These are phyloP conservation scores for Osmerus mordax DNA, from an alignment of 2,113 vertebrate genomes.

Conservation along the genomic window DNA sequence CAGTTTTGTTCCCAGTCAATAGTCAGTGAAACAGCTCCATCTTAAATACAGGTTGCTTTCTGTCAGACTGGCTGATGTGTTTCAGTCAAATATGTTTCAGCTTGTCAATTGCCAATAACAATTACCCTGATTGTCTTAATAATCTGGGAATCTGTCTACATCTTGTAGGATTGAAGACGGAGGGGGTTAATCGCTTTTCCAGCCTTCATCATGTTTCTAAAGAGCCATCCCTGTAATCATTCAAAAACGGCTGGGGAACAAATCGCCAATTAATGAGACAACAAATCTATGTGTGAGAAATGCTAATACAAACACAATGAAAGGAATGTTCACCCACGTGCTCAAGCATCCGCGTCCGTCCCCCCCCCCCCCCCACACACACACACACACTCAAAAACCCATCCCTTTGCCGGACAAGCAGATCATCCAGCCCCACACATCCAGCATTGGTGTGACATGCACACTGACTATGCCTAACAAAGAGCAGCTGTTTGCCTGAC, in stretches of 20 bases:
- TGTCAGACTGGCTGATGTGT: slow-evolving; percentile 24
- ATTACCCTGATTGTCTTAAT: slow-evolving; percentile 53
- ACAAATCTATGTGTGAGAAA: slow-evolving; percentile 62
- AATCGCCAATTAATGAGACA: slow-evolving; percentile 63
- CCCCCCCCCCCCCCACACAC: not conserved
- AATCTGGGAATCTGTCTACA: slow-evolving; percentile 28
- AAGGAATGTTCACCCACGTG: slow-evolving; percentile 22
- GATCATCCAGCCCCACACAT: slow-evolving; percentile 34
- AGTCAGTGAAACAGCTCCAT: slow-evolving; percentile 19
- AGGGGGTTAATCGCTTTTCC: slow-evolving; percentile 40
- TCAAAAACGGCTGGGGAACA: slow-evolving; percentile 55
- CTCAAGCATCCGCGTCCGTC: not conserved
- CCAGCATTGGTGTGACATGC: slow-evolving; percentile 31
- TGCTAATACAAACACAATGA: slow-evolving; percentile 36
- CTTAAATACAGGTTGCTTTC: slow-evolving; percentile 12
- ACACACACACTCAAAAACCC: not conserved
- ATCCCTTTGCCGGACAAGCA: slow-evolving; percentile 20
- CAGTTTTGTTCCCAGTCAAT: slow-evolving; percentile 6
- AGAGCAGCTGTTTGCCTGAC: slow-evolving; percentile 46
- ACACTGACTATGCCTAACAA: slow-evolving; percentile 36
- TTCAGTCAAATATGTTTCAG: slow-evolving; percentile 42
- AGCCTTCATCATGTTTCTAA: slow-evolving; percentile 47
- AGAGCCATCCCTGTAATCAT: slow-evolving; percentile 55
- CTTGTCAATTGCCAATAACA: slow-evolving; percentile 49
- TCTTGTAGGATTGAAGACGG: slow-evolving; percentile 34